A percentile compares a stretch with the other conserved stretches of the same genome.
These are phyloP conservation scores for Pseudoips prasinana DNA, from an alignment of 2,888 invertebrate species.

Conservation along the genomic window DNA sequence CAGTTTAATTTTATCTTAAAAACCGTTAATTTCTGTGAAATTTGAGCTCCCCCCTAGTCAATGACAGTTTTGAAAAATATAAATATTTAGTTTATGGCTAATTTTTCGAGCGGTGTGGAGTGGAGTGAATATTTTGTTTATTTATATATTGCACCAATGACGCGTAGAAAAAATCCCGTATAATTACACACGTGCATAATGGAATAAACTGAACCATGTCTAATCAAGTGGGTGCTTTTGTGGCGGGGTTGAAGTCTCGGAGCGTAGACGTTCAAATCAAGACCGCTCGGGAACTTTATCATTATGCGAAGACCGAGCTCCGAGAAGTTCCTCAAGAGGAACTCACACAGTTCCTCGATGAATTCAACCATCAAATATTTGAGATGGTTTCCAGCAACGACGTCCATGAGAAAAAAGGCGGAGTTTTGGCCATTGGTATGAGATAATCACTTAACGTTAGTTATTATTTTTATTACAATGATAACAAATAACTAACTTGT, in stretches of 20 bases:
- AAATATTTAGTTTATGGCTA: conserved; percentile 15
- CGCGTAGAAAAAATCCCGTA: conserved; percentile 7
- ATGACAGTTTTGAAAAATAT: conserved; percentile 9
- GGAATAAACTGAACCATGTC: conserved; percentile 59
- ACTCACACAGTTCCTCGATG: conserved; percentile 94
- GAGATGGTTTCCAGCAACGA: conserved; percentile 97
- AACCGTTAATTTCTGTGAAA: conserved; percentile 24
- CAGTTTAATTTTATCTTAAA: background rate
- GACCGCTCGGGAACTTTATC: conserved; percentile 93
- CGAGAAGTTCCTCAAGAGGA: conserved; percentile 95
- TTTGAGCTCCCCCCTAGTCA: background rate
- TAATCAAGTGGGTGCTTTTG: conserved; percentile 88
- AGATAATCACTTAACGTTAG: conserved; percentile 2
- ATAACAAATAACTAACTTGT: background rate
- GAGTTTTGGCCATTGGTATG: conserved; percentile 94
- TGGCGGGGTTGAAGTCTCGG: conserved; percentile 93
- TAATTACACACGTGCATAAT: conserved; percentile 8
- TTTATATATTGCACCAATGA: conserved; percentile 16
- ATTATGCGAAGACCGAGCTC: conserved; percentile 94
- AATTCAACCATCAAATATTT: conserved; percentile 97
- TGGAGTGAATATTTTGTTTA: conserved; percentile 37
- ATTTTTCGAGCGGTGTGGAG: conserved; percentile 20
- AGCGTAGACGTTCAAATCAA: conserved; percentile 92
- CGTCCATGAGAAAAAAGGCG: conserved; percentile 96
- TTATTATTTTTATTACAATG: conserved; percentile 1